A percentile compares a stretch with the other conserved stretches of the same genome.
These are phyloP conservation scores for Trachemys scripta DNA, from an alignment of 2,113 vertebrate species.

Conservation along the genomic window DNA sequence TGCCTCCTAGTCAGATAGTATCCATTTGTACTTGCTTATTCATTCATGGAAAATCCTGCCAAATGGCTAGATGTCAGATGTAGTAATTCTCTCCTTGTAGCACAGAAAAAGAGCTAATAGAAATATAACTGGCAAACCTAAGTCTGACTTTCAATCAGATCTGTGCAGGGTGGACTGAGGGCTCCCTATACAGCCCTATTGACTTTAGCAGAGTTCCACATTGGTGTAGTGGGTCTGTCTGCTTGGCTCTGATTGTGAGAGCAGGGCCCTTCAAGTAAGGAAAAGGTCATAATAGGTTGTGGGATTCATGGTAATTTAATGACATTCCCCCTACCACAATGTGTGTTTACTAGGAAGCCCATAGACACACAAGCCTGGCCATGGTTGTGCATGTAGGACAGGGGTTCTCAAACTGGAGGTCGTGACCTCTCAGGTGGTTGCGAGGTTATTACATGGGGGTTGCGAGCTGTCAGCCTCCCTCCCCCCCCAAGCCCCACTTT, in stretches of 20 bases:
- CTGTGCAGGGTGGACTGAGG: not conserved
- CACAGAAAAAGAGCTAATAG: not conserved
- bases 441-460: too few species aligned
- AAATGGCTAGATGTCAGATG: not conserved
- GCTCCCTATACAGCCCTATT: fast-evolving
- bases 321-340: not conserved
- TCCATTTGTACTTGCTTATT: slow-evolving; percentile 61
- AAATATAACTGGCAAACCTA: not conserved
- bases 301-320: not conserved
- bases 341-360: not conserved
- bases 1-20: slow-evolving; percentile 18
- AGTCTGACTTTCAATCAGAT: not conserved
- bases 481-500: too few species aligned
- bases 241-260: not conserved
- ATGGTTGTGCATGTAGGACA: not conserved
- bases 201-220: not conserved
- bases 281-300: not conserved
- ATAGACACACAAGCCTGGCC: not conserved
- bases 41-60: not conserved
- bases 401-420: not conserved
- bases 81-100: not conserved
- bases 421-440: too few species aligned
- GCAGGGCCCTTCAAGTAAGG: not conserved
- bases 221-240: not conserved
- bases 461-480: too few species aligned